A percentile compares a stretch with the other conserved stretches of the same genome.
Evolutionary conservation across 2,888 invertebrate species (phyloP).

Genomic region (Caenorhabditis uteleia): DNA sequence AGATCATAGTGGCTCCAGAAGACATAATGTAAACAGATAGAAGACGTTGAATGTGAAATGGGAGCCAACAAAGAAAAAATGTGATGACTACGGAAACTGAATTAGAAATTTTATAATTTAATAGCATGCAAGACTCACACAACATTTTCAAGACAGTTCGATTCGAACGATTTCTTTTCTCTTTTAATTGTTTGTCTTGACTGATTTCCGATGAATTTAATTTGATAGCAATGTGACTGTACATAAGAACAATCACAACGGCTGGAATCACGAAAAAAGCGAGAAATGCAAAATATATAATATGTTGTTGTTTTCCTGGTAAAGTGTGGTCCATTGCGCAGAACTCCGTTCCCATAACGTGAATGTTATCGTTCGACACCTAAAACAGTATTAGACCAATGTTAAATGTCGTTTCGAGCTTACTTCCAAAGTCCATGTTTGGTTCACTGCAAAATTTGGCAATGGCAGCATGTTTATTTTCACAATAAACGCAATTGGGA

Average conservation of each 20-base stretch:
- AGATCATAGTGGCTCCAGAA: conserved; percentile 21
- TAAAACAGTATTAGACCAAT: conserved; percentile 4
- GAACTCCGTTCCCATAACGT: conserved; percentile 57
- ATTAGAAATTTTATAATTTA: conserved; percentile 60
- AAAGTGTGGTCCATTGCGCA: conserved; percentile 58
- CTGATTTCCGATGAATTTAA: conserved; percentile 43
- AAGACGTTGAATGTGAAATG: conserved; percentile 89
- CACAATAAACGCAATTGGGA: conserved; percentile 59
- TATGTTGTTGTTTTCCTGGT: conserved; percentile 46
- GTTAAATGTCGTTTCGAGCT: conserved; percentile 5
- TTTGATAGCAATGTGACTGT: conserved; percentile 62
- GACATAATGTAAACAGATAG: conserved; percentile 75
- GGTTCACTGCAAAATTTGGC: conserved; percentile 44
- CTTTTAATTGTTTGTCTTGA: conserved; percentile 8
- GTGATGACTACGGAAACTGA: conserved; percentile 89
- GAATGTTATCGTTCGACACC: conserved; percentile 50
- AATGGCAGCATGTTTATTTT: conserved; percentile 54
- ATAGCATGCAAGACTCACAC: conserved; percentile 27
- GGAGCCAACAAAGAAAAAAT: conserved; percentile 94
- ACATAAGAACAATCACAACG: conserved; percentile 64
- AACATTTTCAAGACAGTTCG: conserved; percentile 53
- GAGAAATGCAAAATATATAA: conserved; percentile 64
- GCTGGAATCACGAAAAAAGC: conserved; percentile 59
- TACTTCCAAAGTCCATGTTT: conserved; percentile 40
- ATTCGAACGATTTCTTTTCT: conserved; percentile 34